Base-by-base conservation (phyloP, 1,140 invertebrate genomes). In the Habropoda laboriosa region DNA sequence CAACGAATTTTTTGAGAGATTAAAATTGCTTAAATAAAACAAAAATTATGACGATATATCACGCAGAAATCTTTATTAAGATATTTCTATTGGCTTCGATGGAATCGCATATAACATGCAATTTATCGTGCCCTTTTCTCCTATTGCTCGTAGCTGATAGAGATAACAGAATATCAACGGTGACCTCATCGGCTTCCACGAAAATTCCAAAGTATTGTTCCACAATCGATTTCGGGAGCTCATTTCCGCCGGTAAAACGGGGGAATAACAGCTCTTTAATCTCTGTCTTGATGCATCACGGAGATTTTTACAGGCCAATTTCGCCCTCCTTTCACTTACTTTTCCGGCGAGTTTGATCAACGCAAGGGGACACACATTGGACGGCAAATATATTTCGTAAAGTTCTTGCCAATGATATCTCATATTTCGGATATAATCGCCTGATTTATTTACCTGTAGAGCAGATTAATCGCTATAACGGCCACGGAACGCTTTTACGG, bases 211-310 rank as follows among this genome's bases (percentile, higher is more conserved):
- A 70, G 27, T 70, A 68, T 83, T 74, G 63, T 64, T 47, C 57
- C 40, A 57, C 73, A 58, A 81, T 84, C 75, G 53, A 68, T 85
- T 86, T 67, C 71, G 47, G 53, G 21, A 66, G 63, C 75, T 76
- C 72, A 79, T 85, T 86, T 76, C 83, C 66, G 64, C 45, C 64
- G 66, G 51, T 76, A 42, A 75, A 82, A 85, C 64, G 68, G 58
- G 68, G 53, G 64, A 79, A 85, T 67, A 73, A 79, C 74, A 76
- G 74, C 63, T 82, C 83, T 61, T 86, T 86, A 85, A 85, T 86
- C 79, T 79, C 35, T 49, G 61, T 58, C 61, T 35, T 30, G 67
- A 81, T 77, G 83, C 74, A 58, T 67, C 71, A 5, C 47, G n/a
- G 58, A 49, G 78, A 76, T 80, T 53, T 79, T 61, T 63, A 63